A percentile compares a stretch with the other conserved stretches of the same genome.
phyloP scores from a whole-genome alignment of 2,113 vertebrate genomes.

The Bombycilla garrulus region DNA sequence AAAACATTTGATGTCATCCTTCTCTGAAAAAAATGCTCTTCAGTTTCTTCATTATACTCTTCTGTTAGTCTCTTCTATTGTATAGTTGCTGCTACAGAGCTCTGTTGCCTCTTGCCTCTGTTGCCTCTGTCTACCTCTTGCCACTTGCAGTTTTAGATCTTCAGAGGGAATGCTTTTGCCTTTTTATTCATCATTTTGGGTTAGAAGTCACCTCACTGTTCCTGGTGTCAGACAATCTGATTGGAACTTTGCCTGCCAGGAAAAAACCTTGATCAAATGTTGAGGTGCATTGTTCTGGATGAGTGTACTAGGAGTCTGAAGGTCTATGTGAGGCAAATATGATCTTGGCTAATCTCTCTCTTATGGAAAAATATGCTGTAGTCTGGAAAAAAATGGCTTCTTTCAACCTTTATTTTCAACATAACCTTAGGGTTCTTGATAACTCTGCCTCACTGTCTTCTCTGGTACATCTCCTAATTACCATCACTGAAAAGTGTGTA shows the following conservation, averaged over 20 bases:
- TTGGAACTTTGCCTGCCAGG: not conserved
- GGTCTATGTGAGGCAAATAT: not conserved
- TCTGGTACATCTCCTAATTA: not conserved
- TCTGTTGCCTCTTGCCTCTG: not conserved
- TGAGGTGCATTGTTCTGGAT: not conserved
- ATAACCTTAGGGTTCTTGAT: not conserved
- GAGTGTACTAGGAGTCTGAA: not conserved
- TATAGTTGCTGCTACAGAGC: not conserved
- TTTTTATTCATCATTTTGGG: not conserved
- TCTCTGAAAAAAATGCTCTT: conserved; percentile 24
- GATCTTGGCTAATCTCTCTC: not conserved
- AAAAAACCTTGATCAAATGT: not conserved
- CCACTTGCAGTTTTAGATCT: not conserved
- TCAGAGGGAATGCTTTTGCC: not conserved
- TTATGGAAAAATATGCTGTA: not conserved
- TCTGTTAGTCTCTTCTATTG: not conserved
- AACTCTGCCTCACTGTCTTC: not conserved
- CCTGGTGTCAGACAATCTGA: not conserved
- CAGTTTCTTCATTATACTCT: not conserved
- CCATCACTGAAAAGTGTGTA: conserved; percentile 8
- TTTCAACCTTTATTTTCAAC: not conserved
- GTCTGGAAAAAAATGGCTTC: not conserved
- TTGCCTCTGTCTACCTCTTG: not conserved
- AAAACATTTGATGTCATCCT: conserved; percentile 33
- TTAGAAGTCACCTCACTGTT: not conserved